These are phyloP conservation scores for Sarcophaga rosellei DNA, from an alignment of 2,888 invertebrate species.

Conservation along the genomic window DNA sequence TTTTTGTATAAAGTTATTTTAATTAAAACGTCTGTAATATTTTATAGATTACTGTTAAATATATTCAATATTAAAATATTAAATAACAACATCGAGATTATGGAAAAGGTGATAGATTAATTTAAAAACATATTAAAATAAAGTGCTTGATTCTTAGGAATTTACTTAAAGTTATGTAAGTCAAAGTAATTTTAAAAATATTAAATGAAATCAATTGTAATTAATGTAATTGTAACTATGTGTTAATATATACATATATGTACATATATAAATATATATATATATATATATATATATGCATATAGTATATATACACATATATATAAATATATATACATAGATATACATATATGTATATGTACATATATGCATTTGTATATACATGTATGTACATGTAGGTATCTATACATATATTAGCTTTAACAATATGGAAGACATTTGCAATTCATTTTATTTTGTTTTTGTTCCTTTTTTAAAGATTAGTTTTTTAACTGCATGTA, in stretches of 20 bases:
- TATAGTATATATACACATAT: constrained; percentile 7
- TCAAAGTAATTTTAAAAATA: constrained; percentile 26
- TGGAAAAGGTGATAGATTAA: constrained; percentile 61
- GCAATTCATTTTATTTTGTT: constrained; percentile 71
- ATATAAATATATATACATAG: neutral
- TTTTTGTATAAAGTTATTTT: constrained; percentile 25
- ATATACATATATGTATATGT: constrained; percentile 44
- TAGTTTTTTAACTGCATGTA: constrained; percentile 50
- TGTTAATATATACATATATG: too few species aligned
- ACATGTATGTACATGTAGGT: constrained; percentile 26
- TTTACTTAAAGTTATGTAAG: neutral
- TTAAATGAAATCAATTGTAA: constrained; percentile 47
- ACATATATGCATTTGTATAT: neutral
- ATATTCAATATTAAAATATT: constrained; percentile 21
- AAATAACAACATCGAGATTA: constrained; percentile 69
- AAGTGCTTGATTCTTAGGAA: constrained; percentile 57
- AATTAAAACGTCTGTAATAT: constrained; percentile 50
- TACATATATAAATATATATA: too few species aligned
- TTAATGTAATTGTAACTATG: constrained; percentile 44
- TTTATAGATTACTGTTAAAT: constrained; percentile 40
- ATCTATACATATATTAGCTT: constrained; percentile 65
- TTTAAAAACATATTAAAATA: constrained; percentile 52
- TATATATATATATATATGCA: constrained; percentile 21
- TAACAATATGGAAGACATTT: constrained; percentile 79
- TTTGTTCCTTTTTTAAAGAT: constrained; percentile 65